Percentiles rank a stretch among this genome's conserved stretches.
Evolutionary conservation across 2,113 vertebrate genomes (phyloP).

Genomic region (Pyxicephalus adspersus): DNA sequence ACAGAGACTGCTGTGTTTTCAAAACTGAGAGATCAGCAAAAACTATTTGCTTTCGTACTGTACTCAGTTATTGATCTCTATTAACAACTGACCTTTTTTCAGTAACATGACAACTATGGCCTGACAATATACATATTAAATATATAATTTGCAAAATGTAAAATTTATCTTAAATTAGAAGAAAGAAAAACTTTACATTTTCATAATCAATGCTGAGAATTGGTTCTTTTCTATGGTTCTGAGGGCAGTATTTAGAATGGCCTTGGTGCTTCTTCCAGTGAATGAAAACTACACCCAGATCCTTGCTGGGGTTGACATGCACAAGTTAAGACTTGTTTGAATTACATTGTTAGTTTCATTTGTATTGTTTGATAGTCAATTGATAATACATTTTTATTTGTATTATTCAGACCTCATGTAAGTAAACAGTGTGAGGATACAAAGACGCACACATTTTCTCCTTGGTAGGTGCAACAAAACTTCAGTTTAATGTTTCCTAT

Average conservation of each 20-base stretch:
- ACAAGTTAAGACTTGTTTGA: slow-evolving; percentile 43
- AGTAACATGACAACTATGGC: too few species aligned
- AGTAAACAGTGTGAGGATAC: not conserved
- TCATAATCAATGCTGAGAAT: not conserved
- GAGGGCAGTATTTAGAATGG: not conserved
- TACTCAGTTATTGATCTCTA: too few species aligned
- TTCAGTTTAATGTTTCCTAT: too few species aligned
- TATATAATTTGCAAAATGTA: too few species aligned
- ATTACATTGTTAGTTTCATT: not conserved
- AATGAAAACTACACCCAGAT: not conserved
- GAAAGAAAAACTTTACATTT: not conserved
- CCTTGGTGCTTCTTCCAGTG: not conserved
- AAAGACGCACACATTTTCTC: not conserved
- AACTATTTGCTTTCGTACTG: too few species aligned
- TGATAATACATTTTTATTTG: slow-evolving; percentile 22
- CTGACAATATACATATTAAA: too few species aligned
- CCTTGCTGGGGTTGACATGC: not conserved
- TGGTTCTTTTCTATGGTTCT: not conserved
- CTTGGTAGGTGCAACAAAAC: too few species aligned
- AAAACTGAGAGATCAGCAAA: too few species aligned
- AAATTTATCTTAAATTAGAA: too few species aligned
- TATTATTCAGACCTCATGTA: not conserved
- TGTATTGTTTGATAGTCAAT: not conserved
- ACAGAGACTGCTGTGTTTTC: too few species aligned
- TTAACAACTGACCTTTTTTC: too few species aligned